A percentile compares a stretch with the other conserved stretches of the same genome.
These are phyloP conservation scores for Eulemur rufifrons DNA, from an alignment of 2,113 vertebrate genomes.

Conservation along the genomic window DNA sequence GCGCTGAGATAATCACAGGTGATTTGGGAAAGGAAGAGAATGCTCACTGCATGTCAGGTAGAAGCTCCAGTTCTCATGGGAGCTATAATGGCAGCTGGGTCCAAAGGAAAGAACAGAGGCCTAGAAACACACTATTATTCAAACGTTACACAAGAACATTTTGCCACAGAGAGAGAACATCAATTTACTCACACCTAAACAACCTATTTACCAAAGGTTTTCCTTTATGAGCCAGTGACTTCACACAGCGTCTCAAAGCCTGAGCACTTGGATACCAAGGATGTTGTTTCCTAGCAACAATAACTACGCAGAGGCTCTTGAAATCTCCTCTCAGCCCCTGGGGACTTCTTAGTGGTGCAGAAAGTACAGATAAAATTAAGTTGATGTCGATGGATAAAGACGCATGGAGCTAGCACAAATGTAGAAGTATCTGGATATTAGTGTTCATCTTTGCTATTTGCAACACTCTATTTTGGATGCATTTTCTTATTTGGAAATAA, in stretches of 20 bases:
- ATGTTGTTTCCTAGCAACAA: slow-evolving; percentile 72
- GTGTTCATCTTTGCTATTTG: neutral
- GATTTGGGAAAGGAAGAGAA: slow-evolving; percentile 35
- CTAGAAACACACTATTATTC: slow-evolving; percentile 64
- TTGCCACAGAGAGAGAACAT: slow-evolving; percentile 62
- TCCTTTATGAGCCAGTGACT: slow-evolving; percentile 66
- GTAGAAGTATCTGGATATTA: slow-evolving; percentile 25
- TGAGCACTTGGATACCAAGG: slow-evolving; percentile 43
- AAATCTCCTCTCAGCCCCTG: slow-evolving; percentile 58
- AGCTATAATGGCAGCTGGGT: slow-evolving; percentile 36
- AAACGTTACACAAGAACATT: slow-evolving; percentile 67
- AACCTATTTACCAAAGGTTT: slow-evolving; percentile 75
- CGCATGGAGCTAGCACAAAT: slow-evolving; percentile 19
- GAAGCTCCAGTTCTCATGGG: slow-evolving; percentile 44
- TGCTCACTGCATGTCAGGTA: slow-evolving; percentile 21
- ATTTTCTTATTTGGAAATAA: slow-evolving; percentile 55
- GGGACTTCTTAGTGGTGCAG: slow-evolving; percentile 62
- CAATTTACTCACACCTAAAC: slow-evolving; percentile 75
- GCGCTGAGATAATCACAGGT: slow-evolving; percentile 62
- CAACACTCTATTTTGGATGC: slow-evolving; percentile 52
- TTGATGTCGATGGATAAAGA: slow-evolving; percentile 65
- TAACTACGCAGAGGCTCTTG: slow-evolving; percentile 60
- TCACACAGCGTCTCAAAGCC: slow-evolving; percentile 58
- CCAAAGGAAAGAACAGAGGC: slow-evolving; percentile 49
- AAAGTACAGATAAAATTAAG: slow-evolving; percentile 65